A percentile compares a stretch with the other conserved stretches of the same genome.
Evolutionary conservation across 2,113 vertebrate species (phyloP).

Genomic region (Martes martes): DNA sequence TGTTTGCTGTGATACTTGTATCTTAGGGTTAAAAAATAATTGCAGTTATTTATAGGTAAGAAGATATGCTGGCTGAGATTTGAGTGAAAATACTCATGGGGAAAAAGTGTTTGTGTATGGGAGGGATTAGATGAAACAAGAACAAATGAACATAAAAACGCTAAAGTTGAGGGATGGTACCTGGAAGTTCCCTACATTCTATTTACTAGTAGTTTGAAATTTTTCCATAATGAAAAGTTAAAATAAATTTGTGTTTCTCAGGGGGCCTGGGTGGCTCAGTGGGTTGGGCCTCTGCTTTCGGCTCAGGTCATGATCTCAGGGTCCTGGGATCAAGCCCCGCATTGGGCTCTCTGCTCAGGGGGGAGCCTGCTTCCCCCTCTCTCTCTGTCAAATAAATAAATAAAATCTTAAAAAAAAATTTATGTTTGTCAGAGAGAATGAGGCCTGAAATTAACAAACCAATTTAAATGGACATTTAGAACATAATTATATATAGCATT

Average conservation of each 20-base stretch:
- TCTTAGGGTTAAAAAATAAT: neutral
- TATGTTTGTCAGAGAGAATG: neutral
- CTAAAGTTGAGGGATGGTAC: neutral
- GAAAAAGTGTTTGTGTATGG: neutral
- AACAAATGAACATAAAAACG: neutral
- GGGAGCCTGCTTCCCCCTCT: too few relatives aligned
- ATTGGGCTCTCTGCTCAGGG: too few relatives aligned
- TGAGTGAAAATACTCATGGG: neutral
- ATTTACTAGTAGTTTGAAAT: neutral
- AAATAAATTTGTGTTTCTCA: neutral
- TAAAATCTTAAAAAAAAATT: neutral
- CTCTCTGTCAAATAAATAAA: too few relatives aligned
- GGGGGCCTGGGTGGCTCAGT: neutral
- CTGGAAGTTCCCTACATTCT: neutral
- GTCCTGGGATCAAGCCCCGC: too few relatives aligned
- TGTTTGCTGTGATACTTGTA: neutral
- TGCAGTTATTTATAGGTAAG: neutral
- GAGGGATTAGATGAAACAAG: neutral
- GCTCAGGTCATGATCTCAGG: too few relatives aligned
- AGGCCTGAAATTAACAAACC: neutral
- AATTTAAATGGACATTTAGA: conserved; percentile 5
- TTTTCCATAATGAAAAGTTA: conserved; percentile 1
- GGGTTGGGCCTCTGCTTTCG: too few relatives aligned
- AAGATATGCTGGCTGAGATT: neutral
- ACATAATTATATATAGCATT: neutral